A percentile compares a stretch with the other conserved stretches of the same genome.
Conservation (phyloP, 2,888 invertebrate genomes). For the Rhyacophila evoluta region DNA sequence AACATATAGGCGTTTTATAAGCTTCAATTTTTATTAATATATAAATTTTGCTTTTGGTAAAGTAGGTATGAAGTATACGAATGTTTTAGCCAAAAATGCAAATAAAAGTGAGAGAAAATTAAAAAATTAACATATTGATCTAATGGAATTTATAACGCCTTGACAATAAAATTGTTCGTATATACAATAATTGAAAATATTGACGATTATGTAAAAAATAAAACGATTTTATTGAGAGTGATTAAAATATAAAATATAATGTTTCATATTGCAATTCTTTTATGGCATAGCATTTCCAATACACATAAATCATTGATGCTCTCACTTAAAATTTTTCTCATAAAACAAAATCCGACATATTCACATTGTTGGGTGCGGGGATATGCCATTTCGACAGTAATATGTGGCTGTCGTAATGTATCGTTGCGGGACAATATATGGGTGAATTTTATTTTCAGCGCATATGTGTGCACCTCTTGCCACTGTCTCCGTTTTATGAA, state of each 20-base stretch:
- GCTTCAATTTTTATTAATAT: too few species aligned
- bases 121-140: too few species aligned
- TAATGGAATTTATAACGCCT: too few species aligned
- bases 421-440: not conserved
- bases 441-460: slow-evolving; percentile 40
- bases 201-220: too few species aligned
- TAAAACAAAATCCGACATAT: not conserved
- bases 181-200: too few species aligned
- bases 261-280: not conserved
- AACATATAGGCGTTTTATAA: too few species aligned
- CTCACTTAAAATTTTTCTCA: slow-evolving; percentile 2
- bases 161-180: too few species aligned
- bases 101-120: too few species aligned
- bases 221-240: too few species aligned
- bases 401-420: slow-evolving; percentile 24
- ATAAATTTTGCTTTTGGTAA: too few species aligned
- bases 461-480: slow-evolving; percentile 49
- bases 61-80: too few species aligned
- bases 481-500: slow-evolving; percentile 52
- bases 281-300: not conserved
- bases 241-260: slow-evolving; percentile 3
- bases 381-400: slow-evolving; percentile 15
- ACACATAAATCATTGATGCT: not conserved
- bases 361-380: not conserved
- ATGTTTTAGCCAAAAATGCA: too few species aligned